Conservation (phyloP, 2,888 invertebrate species). For the Callyntrura sp. region DNA sequence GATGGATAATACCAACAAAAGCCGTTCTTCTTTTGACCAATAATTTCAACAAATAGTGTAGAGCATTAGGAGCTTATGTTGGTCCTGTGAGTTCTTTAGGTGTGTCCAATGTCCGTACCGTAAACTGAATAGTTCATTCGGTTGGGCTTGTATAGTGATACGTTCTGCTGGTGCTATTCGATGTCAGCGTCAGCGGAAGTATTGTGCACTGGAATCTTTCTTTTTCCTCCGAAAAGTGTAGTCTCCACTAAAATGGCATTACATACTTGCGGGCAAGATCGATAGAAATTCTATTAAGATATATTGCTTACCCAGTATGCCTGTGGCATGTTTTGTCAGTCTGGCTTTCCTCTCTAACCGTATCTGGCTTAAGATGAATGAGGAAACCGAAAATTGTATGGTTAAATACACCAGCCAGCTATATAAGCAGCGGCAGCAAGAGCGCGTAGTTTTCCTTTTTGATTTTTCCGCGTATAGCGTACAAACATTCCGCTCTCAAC, state of each 20-base stretch:
- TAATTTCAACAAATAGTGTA: slow-evolving; percentile 1
- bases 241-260: slow-evolving; percentile 52
- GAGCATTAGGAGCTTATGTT: neutral
- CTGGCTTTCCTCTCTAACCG: slow-evolving; percentile 40
- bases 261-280: slow-evolving; percentile 73
- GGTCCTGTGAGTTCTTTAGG: neutral
- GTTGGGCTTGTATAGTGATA: neutral
- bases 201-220: neutral
- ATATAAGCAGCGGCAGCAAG: no score
- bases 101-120: slow-evolving; percentile 12
- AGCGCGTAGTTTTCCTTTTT: neutral
- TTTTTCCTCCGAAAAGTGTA: neutral
- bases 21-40: slow-evolving; percentile 48
- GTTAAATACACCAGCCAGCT: no score
- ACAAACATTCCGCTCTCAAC: neutral
- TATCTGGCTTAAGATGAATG: slow-evolving; percentile 28
- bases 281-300: slow-evolving; percentile 78
- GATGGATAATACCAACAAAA: slow-evolving; percentile 59
- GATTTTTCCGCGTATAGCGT: slow-evolving; percentile 25
- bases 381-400: slow-evolving; percentile 16
- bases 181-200: neutral
- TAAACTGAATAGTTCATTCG: slow-evolving; percentile 16
- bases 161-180: slow-evolving; percentile 10
- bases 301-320: slow-evolving; percentile 68
- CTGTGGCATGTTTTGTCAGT: slow-evolving; percentile 67